Conservation (phyloP, 2,113 vertebrate species). For the Agelaius phoeniceus region DNA sequence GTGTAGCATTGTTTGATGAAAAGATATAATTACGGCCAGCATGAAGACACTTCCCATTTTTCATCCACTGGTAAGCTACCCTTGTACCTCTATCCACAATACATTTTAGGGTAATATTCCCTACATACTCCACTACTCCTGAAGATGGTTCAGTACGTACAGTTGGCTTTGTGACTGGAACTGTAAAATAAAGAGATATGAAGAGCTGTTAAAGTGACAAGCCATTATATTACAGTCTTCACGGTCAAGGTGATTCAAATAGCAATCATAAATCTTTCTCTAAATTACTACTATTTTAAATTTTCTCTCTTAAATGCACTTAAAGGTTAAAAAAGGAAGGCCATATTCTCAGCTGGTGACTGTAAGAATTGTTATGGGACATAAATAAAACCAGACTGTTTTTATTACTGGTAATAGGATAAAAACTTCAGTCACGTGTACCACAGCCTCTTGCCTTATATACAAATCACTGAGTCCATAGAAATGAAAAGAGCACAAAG, state of each 20-base stretch:
- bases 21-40: conserved; percentile 59
- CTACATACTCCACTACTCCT: conserved; percentile 76
- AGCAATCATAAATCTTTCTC: background rate
- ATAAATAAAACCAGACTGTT: background rate
- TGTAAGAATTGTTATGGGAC: background rate
- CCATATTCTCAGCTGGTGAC: background rate
- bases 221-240: background rate
- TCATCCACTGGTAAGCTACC: conserved; percentile 77
- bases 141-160: conserved; percentile 69
- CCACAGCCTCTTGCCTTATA: background rate
- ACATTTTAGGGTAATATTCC: conserved; percentile 79
- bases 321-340: background rate
- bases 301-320: background rate
- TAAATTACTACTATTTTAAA: background rate
- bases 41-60: conserved; percentile 70
- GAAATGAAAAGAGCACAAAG: background rate
- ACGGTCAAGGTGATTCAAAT: background rate
- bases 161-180: conserved; percentile 74
- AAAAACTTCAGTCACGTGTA: background rate
- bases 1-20: conserved; percentile 69
- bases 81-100: conserved; percentile 71
- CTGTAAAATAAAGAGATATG: conserved; percentile 57
- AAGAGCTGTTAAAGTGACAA: background rate
- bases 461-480: background rate
- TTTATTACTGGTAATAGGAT: background rate